Evolutionary conservation across 2,888 invertebrate genomes (phyloP), one percentile per base, ranked within the genome.

Genomic region (Leptopilina myrica): DNA sequence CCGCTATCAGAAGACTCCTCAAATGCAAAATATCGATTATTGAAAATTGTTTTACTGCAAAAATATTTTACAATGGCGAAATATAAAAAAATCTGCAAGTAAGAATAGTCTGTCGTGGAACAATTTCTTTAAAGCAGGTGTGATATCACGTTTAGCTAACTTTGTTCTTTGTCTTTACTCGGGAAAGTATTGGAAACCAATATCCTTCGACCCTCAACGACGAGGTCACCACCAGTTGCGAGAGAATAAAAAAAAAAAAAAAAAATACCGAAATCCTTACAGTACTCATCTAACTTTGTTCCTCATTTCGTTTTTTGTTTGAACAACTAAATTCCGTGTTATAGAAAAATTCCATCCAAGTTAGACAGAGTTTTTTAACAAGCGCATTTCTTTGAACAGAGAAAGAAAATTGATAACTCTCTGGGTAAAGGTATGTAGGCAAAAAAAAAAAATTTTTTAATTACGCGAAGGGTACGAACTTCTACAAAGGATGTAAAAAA

Each of bases 131-230:
- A 26, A 7, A 4, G 33, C 5, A 33, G 20, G 14, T 53, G 26
- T 14, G 20, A 14, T 53, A 69, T 1, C 49, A 69, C 12, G 69
- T 69, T 49, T 69, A 76, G 26, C 76, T 20, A 11, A 14, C 66
- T 65, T 76, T 53, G 40, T 67, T 67, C 62, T 76, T 80, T 79
- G 66, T 76, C 33, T 66, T 62, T 62, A 76, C 64, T 78, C 59
- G 53, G 43, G 26, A 65, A 80, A 83, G 80, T 86, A 86, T 86
- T 82, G 85, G 56, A 85, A 86, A 86, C 84, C 86, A 81, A 86
- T 86, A 84, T 76, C 59, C 66, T 78, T 69, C 75, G 69, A 73
- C 49, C 46, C n/a, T 62, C 33, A 33, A 33, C 73, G 75, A 40
- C 40, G 69, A 53, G 20, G 69, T 40, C 75, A 73, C 78, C 59